Evolutionary conservation across 2,113 vertebrate genomes (phyloP).

Genomic region (Brienomyrus brachyistius): DNA sequence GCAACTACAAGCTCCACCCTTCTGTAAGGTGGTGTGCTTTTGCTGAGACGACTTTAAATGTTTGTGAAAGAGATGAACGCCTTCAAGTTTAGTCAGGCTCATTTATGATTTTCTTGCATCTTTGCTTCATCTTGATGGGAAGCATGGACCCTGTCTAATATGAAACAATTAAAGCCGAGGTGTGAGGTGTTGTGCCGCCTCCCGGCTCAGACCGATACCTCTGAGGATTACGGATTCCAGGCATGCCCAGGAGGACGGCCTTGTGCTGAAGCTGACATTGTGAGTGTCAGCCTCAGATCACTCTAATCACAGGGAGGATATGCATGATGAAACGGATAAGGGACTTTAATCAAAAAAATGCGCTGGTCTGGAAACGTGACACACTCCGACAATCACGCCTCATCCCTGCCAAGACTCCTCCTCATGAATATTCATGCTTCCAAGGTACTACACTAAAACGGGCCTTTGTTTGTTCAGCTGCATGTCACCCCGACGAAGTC

Average conservation of each 20-base stretch:
- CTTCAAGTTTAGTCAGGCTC: constrained; percentile 8
- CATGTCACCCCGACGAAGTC: constrained; percentile 25
- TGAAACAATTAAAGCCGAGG: constrained; percentile 13
- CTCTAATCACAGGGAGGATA: constrained; percentile 99
- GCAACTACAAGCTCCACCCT: neutral
- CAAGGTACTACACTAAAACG: constrained; percentile 84
- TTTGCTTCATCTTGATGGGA: constrained; percentile 10
- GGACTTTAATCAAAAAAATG: constrained; percentile 99
- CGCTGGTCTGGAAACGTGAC: constrained; percentile 99
- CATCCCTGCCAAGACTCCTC: constrained; percentile 79
- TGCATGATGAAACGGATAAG: constrained; percentile 99
- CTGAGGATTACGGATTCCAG: constrained; percentile 78
- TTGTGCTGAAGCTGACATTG: constrained; percentile 92
- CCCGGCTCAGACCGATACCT: constrained; percentile 24
- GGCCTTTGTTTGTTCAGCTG: constrained; percentile 69
- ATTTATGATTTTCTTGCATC: neutral
- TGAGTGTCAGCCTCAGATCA: constrained; percentile 99
- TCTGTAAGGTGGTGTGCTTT: neutral
- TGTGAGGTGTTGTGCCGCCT: neutral
- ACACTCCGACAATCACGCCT: constrained; percentile 94
- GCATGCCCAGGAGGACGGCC: constrained; percentile 80
- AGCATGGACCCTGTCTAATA: neutral
- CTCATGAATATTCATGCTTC: constrained; percentile 94
- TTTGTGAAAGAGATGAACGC: constrained; percentile 10
- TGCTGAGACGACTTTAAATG: constrained; percentile 13